Percentiles rank a stretch among this genome's conserved stretches.
Evolutionary conservation across 2,888 invertebrate species (phyloP).

Genomic region (Xanthostigma xanthostigma): DNA sequence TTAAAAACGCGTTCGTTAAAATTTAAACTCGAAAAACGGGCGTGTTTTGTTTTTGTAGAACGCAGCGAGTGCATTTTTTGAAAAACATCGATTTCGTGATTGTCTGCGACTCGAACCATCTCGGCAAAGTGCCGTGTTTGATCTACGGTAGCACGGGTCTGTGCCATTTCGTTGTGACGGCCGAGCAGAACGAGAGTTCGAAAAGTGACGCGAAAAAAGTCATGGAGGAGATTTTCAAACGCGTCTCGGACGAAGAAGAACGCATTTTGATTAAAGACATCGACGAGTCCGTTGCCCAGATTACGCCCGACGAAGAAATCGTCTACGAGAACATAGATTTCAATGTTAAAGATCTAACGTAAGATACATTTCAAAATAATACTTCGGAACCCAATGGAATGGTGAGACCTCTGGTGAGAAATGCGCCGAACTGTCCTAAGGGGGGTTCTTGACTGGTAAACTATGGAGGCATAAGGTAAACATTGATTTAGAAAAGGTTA

Average conservation of each 20-base stretch:
- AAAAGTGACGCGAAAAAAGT: constrained; percentile 26
- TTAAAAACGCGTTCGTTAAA: too few species aligned
- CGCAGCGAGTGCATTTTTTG: constrained; percentile 18
- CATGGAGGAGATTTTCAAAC: constrained; percentile 22
- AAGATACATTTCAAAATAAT: constrained; percentile 1
- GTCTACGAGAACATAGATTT: constrained; percentile 27
- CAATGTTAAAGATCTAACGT: constrained; percentile 23
- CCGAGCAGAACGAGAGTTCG: constrained; percentile 17
- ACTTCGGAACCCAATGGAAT: too few species aligned
- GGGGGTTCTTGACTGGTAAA: too few species aligned
- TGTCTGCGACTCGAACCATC: constrained; percentile 28
- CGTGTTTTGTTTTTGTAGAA: too few species aligned
- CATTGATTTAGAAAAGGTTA: too few species aligned
- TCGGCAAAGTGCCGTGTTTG: constrained; percentile 30
- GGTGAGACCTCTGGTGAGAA: too few species aligned
- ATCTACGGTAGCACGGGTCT: constrained; percentile 27
- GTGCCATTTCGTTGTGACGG: constrained; percentile 11
- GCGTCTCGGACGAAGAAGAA: constrained; percentile 21
- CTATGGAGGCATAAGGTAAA: too few species aligned
- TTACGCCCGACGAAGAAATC: constrained; percentile 31
- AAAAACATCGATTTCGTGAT: constrained; percentile 25
- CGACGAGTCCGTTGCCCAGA: constrained; percentile 25
- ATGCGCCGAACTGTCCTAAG: too few species aligned
- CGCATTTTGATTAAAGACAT: constrained; percentile 27
- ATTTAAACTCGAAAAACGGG: too few species aligned